Base-by-base conservation (phyloP, 2,888 invertebrate species). In the Amphimallon solstitiale region DNA sequence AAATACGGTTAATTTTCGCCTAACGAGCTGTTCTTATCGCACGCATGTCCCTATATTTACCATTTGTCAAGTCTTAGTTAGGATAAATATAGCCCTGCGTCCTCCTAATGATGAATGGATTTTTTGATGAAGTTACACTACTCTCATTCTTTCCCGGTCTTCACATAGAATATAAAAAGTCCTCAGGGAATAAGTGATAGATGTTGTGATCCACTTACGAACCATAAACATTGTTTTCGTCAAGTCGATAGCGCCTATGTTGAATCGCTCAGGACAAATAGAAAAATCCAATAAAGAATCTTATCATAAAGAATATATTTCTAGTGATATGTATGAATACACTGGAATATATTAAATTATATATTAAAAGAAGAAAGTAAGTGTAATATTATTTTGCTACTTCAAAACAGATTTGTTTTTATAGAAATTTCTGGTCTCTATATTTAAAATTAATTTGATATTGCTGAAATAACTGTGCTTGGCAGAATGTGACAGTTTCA, bases 1-100 rank as follows among this genome's bases (percentile, higher is more conserved):
- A 75, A 78, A 76, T 78, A 75, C 77, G 76, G 77, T 79, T 79
- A 78, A 80, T 79, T 54, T 80, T 78, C 73, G 74, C 68, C 73
- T 77, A 77, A 77, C 77, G 75, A 77, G 77, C 74, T 76, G 75
- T 72, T 70, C 72, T 72, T 78, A 77, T 69, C 72, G 69, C 72
- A 77, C 74, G 76, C 75, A 77, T 75, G 76, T 74, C 72, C 73
- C 73, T 75, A 74, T 75, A 71, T 74, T 62, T 73, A 76, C 74
- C 78, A 78, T 79, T 78, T 79, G 78, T 79, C 79, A 80, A 75
- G 71, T 72, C 72, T 73, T 68, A 71, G 68, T 70, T 70, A 65
- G 71, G 71, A 73, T 74, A 72, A 73, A 73, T 74, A 74, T 74
- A 70, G 71, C 66, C 62, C 63, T 62, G 29, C 29, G 54, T 59